Percentiles rank a stretch among this genome's conserved stretches.
Evolutionary conservation across 2,113 vertebrate species (phyloP).

Genomic region (Pituophis catenifer): DNA sequence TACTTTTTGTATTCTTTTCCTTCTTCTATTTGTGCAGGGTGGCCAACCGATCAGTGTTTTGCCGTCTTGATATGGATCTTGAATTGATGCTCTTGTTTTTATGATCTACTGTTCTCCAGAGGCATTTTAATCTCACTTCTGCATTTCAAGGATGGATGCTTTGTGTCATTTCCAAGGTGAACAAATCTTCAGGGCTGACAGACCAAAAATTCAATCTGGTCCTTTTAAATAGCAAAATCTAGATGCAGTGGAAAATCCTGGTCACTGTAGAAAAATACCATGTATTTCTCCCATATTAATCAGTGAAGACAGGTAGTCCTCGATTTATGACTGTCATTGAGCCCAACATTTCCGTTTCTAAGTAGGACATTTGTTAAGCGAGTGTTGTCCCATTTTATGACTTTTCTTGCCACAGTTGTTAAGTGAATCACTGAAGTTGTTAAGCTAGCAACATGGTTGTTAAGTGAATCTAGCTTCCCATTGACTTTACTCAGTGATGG

Average conservation of each 20-base stretch:
- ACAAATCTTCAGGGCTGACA: not conserved
- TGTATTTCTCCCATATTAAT: not conserved
- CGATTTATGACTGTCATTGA: not conserved
- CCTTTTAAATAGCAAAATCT: not conserved
- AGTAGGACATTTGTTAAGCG: not conserved
- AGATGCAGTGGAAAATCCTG: not conserved
- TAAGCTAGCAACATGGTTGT: not conserved
- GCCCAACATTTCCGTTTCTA: not conserved
- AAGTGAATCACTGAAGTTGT: not conserved
- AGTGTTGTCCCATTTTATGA: not conserved
- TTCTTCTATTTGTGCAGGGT: not conserved
- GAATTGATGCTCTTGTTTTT: not conserved
- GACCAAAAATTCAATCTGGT: not conserved
- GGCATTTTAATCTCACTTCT: not conserved
- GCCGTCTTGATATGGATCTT: accelerated
- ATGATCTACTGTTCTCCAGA: not conserved
- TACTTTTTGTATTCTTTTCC: not conserved
- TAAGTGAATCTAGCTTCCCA: not conserved
- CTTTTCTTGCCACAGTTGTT: not conserved
- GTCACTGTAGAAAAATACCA: not conserved
- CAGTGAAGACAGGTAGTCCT: not conserved
- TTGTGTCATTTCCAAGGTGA: not conserved
- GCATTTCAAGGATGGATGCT: not conserved
- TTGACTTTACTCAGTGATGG: not conserved
- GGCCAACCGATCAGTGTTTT: not conserved